Base-by-base conservation (phyloP, 1,140 invertebrate species). In the Xylocopa sonorina region DNA sequence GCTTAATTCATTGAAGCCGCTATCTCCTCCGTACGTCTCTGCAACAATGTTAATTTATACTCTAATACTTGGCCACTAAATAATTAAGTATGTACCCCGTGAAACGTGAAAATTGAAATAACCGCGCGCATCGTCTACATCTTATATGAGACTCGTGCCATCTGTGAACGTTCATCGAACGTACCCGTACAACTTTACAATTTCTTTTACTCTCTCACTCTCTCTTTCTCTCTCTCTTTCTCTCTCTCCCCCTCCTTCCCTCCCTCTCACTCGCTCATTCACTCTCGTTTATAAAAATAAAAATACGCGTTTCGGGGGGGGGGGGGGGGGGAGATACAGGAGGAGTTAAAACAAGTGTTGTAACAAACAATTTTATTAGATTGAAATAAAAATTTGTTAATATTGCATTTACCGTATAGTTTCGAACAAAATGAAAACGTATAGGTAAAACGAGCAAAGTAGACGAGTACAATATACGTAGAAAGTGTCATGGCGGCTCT, bases 1-100 rank as follows among this genome's bases (percentile, higher is more conserved):
- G 43, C 88, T 91, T 55, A 92, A 84, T 76, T 93, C 92, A 27
- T 87, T 88, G 72, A 91, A 92, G 32, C 89, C 89, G 74, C 89
- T 91, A 68, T 92, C 91, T 78, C 89, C 88, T 66, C 88, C 88
- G 9, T 91, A 81, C n/a, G 88, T 87, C 86, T 90, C 92, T 93
- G 68, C 4, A 88, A 85, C 51, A 71, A 0, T 2, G 50, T 69
- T 38, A n/a, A 46, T 2, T 21, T 50, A 18, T 41, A 46, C 51
- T 76, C 41, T 43, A 53, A 34, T 48, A 46, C n/a, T 18, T 7
- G 58, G 29, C 29, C 16, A 43, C 34, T 50, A 21, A 67, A 27
- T 71, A 4, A 43, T n/a, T n/a, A n/a, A n/a, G n/a, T n/a, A n/a
- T n/a, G n/a, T n/a, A n/a, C n/a, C n/a, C n/a, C n/a, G n/a, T n/a